Evolutionary conservation across 2,113 vertebrate genomes (phyloP).

Genomic region (Syngnathoides biaculeatus): DNA sequence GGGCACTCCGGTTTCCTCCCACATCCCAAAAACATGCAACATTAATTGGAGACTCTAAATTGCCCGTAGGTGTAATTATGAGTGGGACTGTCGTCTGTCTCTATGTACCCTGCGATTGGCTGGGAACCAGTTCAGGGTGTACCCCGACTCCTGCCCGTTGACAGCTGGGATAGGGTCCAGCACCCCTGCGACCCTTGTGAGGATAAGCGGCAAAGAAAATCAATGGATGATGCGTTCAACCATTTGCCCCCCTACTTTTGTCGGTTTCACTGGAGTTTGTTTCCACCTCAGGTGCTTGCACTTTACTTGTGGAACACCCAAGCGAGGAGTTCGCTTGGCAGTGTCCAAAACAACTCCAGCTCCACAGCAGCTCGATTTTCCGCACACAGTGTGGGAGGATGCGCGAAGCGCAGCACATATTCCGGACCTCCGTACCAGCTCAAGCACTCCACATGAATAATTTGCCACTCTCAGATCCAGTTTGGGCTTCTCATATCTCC

Average conservation of each 20-base stretch:
- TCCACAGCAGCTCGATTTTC: constrained; percentile 32
- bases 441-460: constrained; percentile 65
- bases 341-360: not conserved
- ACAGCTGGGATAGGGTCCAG: too few species aligned
- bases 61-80: too few species aligned
- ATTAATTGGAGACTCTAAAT: too few species aligned
- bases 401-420: constrained; percentile 47
- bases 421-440: constrained; percentile 46
- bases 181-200: too few species aligned
- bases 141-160: too few species aligned
- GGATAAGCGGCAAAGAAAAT: too few species aligned
- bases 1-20: too few species aligned
- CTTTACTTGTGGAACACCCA: not conserved
- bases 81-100: too few species aligned
- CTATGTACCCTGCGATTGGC: too few species aligned
- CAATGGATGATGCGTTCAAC: not conserved
- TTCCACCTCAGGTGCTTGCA: not conserved
- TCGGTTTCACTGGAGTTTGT: not conserved
- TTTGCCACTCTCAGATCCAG: constrained; percentile 52
- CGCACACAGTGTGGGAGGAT: constrained; percentile 45
- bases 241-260: not conserved
- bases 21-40: too few species aligned
- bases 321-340: not conserved
- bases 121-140: too few species aligned
- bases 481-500: constrained; percentile 47